phyloP scores from a whole-genome alignment of 2,888 invertebrate species.

The Entomobrya multifasciata region DNA sequence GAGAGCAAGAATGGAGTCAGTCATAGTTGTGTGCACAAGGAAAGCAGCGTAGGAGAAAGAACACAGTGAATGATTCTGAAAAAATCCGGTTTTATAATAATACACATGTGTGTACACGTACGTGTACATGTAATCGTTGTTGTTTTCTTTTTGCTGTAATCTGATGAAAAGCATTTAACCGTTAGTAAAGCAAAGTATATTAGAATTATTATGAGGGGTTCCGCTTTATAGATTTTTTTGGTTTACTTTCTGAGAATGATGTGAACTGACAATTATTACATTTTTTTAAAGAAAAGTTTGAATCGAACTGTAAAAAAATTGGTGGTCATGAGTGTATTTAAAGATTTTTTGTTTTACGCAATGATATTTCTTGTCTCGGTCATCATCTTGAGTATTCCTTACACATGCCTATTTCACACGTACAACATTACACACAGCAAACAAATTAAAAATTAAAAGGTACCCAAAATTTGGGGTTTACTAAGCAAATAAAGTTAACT shows the following conservation, averaged over 20 bases:
- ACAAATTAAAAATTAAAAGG: conserved; percentile 18
- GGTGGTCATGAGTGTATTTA: conserved; percentile 20
- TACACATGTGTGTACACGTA: conserved; percentile 8
- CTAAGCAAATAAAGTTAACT: not conserved
- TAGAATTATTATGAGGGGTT: not conserved
- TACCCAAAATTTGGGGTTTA: conserved; percentile 26
- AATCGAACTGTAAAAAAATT: conserved; percentile 49
- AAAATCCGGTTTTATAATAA: conserved; percentile 67
- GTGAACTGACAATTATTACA: conserved; percentile 53
- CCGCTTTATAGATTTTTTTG: conserved; percentile 41
- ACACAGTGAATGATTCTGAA: conserved; percentile 64
- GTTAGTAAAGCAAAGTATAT: conserved; percentile 28
- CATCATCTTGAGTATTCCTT: conserved; percentile 3
- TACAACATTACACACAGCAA: not conserved
- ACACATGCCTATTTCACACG: no score
- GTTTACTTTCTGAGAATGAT: conserved; percentile 41
- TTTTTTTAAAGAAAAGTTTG: conserved; percentile 26
- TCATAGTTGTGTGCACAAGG: conserved; percentile 63
- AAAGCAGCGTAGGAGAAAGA: conserved; percentile 67
- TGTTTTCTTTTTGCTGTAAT: conserved; percentile 50
- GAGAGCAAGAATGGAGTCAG: no score
- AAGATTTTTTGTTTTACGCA: conserved; percentile 5
- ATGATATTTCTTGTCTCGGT: not conserved
- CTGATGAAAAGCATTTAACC: conserved; percentile 63
- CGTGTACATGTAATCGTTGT: conserved; percentile 50